phyloP scores from a whole-genome alignment of 37 sponge, comb jelly and placozoan genomes.

The Geodia barretti region DNA sequence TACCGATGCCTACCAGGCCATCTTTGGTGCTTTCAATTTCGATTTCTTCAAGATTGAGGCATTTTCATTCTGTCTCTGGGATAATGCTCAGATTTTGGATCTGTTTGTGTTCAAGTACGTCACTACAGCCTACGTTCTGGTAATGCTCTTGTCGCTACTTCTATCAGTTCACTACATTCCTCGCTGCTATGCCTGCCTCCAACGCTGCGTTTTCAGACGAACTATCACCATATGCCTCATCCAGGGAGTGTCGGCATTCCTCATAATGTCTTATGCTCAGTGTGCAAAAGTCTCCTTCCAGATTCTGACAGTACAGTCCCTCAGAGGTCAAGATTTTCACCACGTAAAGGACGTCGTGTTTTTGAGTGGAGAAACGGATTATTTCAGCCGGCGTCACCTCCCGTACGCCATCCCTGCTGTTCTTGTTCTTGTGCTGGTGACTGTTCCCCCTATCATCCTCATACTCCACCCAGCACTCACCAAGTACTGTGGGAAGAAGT shows the following conservation, averaged over 20 bases:
- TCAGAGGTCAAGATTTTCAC: neutral
- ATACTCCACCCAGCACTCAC: neutral
- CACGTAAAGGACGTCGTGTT: slow-evolving; percentile 13
- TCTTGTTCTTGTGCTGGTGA: neutral
- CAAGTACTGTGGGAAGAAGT: neutral
- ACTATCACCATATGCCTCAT: neutral
- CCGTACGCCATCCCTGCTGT: slow-evolving; percentile 31
- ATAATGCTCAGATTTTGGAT: slow-evolving; percentile 26
- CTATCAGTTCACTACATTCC: neutral
- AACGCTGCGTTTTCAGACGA: neutral
- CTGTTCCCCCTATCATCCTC: slow-evolving; percentile 9
- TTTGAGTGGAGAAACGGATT: slow-evolving; percentile 12
- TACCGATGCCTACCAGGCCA: slow-evolving; percentile 8
- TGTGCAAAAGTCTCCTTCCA: slow-evolving; percentile 38
- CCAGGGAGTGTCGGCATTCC: slow-evolving; percentile 28
- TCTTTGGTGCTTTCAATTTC: slow-evolving; percentile 38
- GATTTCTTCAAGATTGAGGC: slow-evolving; percentile 34
- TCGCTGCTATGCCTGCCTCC: neutral
- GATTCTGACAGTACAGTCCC: neutral
- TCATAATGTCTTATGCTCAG: slow-evolving; percentile 39
- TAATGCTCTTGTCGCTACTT: slow-evolving; percentile 3
- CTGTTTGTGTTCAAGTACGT: slow-evolving; percentile 39
- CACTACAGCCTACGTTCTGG: slow-evolving; percentile 26
- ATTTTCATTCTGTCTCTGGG: slow-evolving; percentile 40
- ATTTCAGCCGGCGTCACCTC: slow-evolving; percentile 19